Base-by-base conservation (phyloP, 2,888 invertebrate genomes). In the Atethmia centrago region DNA sequence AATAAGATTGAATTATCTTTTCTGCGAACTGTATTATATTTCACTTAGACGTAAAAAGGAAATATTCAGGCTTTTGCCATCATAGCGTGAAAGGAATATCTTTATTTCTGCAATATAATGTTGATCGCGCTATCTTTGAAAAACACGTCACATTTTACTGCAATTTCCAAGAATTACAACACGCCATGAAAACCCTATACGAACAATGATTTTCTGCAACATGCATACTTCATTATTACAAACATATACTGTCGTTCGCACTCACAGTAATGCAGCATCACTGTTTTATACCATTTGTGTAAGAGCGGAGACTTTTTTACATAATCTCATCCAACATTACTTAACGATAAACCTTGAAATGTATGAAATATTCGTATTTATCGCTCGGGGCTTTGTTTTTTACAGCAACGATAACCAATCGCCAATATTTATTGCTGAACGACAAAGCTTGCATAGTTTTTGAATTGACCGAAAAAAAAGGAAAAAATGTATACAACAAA, bases 161-260 rank as follows among this genome's bases (percentile, higher is more conserved):
- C n/a, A 14, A 31, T 51, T 58, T 53, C n/a, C 12, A 16, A 64
- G 47, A 70, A 68, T 21, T 9, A 31, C 7, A 47, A 31, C 7
- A 47, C 4, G 10, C 19, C 19, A 67, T 81, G 83, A 55, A 78
- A 85, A 56, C 85, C 77, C 79, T 83, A 56, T n/a, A 21, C 42
- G 59, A 74, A 82, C 83, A 84, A 82, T 80, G 66, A 65, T 76
- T 78, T 79, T 74, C 78, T 77, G 66, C 61, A 63, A 69, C 73
- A 80, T 80, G 56, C 75, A 73, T 80, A 79, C 75, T 82, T 69
- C 62, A 85, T 79, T 80, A 80, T 74, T 76, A 80, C 75, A 70
- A 69, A 53, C 70, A 66, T 79, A 45, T 61, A 77, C 63, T 77
- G 71, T 75, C 69, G 76, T 83, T 78, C 70, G 73, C 66, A 83